Base-by-base conservation (phyloP, 2,888 invertebrate genomes). In the Apomyelois bistriatella region DNA sequence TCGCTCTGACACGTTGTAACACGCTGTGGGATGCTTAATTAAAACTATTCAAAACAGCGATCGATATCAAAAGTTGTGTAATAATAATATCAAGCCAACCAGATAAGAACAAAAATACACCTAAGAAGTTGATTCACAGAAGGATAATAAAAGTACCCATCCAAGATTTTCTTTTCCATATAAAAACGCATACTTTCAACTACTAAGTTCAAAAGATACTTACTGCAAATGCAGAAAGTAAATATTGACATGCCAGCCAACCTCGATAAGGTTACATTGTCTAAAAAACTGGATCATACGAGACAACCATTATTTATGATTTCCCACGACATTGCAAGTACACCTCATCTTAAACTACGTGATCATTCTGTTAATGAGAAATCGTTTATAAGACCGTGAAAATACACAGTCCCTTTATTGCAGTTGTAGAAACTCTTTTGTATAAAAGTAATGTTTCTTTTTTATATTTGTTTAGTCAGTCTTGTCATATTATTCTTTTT, bases 221-320 rank as follows among this genome's bases (percentile, higher is more conserved):
- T 66, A 28, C 28, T n/a, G n/a, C 28, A 28, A 28, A 3, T 5
- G 4, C 69, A 70, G 68, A 76, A 65, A 70, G 70, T 74, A 78
- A 86, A 85, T 85, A 86, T 87, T 85, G 82, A 86, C 82, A 75
- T 67, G 71, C 69, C 70, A 73, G 65, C 58, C 77, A 82, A 79
- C 86, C 85, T 82, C 84, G 82, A 86, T 88, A 79, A 80, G 74
- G 74, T 75, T 78, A 67, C 68, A 74, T 70, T 73, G 72, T 80
- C 68, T 80, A 81, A 85, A 83, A 87, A 89, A 88, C 85, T 87
- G 81, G 85, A 83, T 85, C 84, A 79, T 74, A 74, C 70, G 69
- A 77, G 73, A 68, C 72, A 67, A 61, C 79, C 71, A 87, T 87
- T 87, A 82, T 84, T 82, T 63, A 58, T 58, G 58, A 61, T 75